Evolutionary conservation across 1,140 invertebrate genomes (phyloP).

Genomic region (Scaptomyza montana): DNA sequence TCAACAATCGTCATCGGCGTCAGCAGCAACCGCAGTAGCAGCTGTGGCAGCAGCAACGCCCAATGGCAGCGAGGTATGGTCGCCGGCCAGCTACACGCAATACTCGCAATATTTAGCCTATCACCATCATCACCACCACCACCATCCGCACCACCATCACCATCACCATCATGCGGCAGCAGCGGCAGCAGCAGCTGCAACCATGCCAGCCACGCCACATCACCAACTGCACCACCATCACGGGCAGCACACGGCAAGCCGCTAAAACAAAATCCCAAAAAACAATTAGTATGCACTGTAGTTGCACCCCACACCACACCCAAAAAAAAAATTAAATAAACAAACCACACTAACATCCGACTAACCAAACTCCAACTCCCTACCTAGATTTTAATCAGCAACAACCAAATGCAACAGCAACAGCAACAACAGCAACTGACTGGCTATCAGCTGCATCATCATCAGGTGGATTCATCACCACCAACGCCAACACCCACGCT

Average conservation of each 20-base stretch:
- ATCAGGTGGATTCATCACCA: constrained; percentile 47
- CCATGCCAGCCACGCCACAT: constrained; percentile 49
- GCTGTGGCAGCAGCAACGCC: constrained; percentile 39
- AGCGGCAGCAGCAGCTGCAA: constrained; percentile 56
- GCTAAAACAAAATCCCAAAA: constrained; percentile 30
- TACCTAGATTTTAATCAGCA: constrained; percentile 72
- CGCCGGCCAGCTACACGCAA: constrained; percentile 84
- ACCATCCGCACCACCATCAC: constrained; percentile 55
- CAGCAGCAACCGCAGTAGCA: constrained; percentile 52
- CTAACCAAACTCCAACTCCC: constrained; percentile 67
- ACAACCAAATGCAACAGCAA: constrained; percentile 53
- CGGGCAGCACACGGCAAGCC: constrained; percentile 64
- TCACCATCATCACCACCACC: constrained; percentile 71
- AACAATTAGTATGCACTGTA: constrained; percentile 52
- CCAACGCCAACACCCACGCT: constrained; percentile 55
- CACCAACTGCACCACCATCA: constrained; percentile 68
- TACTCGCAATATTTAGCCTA: constrained; percentile 84
- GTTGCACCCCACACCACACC: constrained; percentile 38
- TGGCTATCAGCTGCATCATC: constrained; percentile 58
- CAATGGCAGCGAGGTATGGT: constrained; percentile 83
- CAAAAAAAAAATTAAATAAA: constrained; percentile 7
- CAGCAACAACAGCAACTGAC: constrained; percentile 56
- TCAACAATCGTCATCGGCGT: constrained; percentile 19
- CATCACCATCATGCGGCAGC: constrained; percentile 50
- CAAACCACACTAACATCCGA: constrained; percentile 39